Percentiles rank a stretch among this genome's conserved stretches.
Evolutionary conservation across 2,888 invertebrate species (phyloP).

Genomic region (Tortrix viridana): DNA sequence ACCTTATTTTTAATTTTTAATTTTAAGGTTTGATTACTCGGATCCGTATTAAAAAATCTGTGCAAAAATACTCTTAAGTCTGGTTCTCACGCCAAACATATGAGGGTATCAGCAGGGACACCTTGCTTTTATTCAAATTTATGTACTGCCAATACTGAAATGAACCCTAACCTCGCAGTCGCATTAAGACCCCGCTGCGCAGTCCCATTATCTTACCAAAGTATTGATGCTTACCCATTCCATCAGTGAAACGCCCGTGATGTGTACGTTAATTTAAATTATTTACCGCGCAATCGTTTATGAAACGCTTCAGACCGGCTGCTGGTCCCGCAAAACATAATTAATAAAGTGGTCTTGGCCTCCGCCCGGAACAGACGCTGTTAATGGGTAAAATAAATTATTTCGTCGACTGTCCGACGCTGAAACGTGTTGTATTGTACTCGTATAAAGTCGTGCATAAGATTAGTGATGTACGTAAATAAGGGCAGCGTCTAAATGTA

Average conservation of each 20-base stretch:
- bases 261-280: neutral
- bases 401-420: constrained; percentile 30
- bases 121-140: too few species aligned
- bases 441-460: neutral
- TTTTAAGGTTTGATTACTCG: too few species aligned
- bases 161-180: too few species aligned
- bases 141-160: too few species aligned
- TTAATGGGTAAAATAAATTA: constrained; percentile 36
- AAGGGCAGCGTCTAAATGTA: neutral
- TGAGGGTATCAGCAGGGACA: too few species aligned
- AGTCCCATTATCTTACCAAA: neutral
- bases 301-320: constrained; percentile 8
- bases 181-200: too few species aligned
- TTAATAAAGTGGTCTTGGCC: constrained; percentile 30
- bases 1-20: too few species aligned
- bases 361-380: constrained; percentile 27
- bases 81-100: too few species aligned
- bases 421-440: constrained; percentile 21
- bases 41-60: too few species aligned
- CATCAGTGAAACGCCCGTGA: neutral
- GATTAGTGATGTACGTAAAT: neutral
- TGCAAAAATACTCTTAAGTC: too few species aligned
- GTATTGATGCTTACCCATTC: too few species aligned
- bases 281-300: constrained; percentile 10
- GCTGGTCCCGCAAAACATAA: constrained; percentile 26